phyloP scores from a whole-genome alignment of 2,797 vertebrate genomes.

The Buphagus erythrorhynchus region DNA sequence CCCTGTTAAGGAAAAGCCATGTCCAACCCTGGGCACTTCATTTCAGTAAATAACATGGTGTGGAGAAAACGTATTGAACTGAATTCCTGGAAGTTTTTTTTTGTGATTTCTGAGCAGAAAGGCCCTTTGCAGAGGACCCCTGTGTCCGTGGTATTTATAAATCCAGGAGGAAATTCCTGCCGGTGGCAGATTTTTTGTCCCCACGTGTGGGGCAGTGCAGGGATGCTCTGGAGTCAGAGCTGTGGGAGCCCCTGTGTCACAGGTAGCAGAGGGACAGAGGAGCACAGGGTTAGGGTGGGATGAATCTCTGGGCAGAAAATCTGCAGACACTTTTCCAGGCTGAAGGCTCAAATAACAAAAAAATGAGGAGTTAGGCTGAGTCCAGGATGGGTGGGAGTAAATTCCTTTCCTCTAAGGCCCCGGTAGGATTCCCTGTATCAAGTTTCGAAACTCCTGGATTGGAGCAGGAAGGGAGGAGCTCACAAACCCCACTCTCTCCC shows the following conservation, averaged over 20 bases:
- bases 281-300: neutral
- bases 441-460: constrained; percentile 39
- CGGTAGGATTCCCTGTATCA: constrained; percentile 31
- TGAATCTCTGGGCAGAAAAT: constrained; percentile 11
- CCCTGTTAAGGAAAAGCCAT: neutral
- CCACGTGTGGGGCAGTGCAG: fast-evolving
- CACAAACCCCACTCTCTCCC: neutral
- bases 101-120: neutral
- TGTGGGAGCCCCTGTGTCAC: neutral
- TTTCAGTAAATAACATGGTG: neutral
- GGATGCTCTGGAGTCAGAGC: neutral
- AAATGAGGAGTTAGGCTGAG: constrained; percentile 47
- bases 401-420: constrained; percentile 52
- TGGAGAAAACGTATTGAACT: neutral
- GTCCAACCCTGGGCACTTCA: neutral
- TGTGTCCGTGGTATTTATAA: neutral
- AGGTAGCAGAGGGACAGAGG: neutral
- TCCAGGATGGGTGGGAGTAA: constrained; percentile 63
- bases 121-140: neutral
- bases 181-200: neutral
- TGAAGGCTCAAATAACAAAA: constrained; percentile 18
- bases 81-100: neutral
- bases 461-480: constrained; percentile 35
- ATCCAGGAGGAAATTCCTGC: neutral
- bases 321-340: constrained; percentile 2